Conservation (phyloP, 1,140 invertebrate genomes). For the Rhopalosiphum maidis region DNA sequence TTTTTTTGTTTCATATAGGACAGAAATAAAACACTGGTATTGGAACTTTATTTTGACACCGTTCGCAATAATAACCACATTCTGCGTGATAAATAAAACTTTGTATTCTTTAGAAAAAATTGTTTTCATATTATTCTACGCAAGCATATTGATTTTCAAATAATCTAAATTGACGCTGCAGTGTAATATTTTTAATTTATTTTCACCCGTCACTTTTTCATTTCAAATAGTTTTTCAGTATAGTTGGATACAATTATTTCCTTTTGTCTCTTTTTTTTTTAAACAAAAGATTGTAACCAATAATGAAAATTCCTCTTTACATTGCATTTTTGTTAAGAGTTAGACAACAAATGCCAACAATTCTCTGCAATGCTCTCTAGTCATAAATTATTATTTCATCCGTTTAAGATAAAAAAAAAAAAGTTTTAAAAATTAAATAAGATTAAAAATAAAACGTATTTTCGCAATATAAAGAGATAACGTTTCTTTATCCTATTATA, state of each 20-base stretch:
- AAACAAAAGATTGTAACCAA: not conserved
- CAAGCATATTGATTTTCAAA: not conserved
- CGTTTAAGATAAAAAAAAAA: conserved; percentile 32
- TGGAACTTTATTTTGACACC: not conserved
- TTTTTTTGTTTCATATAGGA: not conserved
- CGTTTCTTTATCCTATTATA: not conserved
- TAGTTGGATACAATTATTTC: not conserved
- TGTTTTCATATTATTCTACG: not conserved
- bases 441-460: conserved; percentile 22
- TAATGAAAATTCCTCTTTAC: conserved; percentile 29
- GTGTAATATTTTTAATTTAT: conserved; percentile 21
- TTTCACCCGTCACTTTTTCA: not conserved
- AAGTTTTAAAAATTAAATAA: conserved; percentile 29
- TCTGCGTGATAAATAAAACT: not conserved
- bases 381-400: conserved; percentile 26
- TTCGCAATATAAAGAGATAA: conserved; percentile 20
- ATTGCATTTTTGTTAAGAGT: conserved; percentile 29
- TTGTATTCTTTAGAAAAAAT: not conserved
- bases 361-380: not conserved
- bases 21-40: not conserved
- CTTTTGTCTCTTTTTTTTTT: not conserved
- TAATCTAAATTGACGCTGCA: not conserved
- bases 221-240: conserved; percentile 1
- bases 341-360: conserved; percentile 1
- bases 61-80: not conserved